A percentile compares a stretch with the other conserved stretches of the same genome.
phyloP scores from a whole-genome alignment of 1,140 invertebrate species.

The Cotesia typhae region DNA sequence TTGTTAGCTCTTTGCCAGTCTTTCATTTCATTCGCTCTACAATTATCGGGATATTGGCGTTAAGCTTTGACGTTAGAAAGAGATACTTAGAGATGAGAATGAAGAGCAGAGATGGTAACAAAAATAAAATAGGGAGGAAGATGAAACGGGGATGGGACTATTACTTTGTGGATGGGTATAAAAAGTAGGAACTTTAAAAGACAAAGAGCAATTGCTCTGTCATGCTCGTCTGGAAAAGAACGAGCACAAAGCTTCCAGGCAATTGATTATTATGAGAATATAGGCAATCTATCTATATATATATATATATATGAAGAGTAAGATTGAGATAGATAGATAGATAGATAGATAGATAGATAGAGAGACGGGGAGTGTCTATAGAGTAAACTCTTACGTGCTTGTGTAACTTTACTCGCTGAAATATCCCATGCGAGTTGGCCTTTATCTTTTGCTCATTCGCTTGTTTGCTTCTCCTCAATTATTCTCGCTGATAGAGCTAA shows the following conservation, averaged over 20 bases:
- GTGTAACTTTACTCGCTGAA: background rate
- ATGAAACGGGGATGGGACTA: no score
- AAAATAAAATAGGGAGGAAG: background rate
- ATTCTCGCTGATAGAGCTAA: background rate
- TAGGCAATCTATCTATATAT: background rate
- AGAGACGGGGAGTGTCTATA: background rate
- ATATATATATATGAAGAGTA: background rate
- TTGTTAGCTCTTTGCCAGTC: no score
- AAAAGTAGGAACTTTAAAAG: slow-evolving; percentile 1
- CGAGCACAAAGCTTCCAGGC: slow-evolving; percentile 29
- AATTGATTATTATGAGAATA: slow-evolving; percentile 31
- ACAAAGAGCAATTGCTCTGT: slow-evolving; percentile 30
- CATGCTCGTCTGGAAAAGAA: slow-evolving; percentile 18
- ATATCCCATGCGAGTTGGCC: background rate
- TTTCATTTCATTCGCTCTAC: no score
- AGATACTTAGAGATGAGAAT: background rate
- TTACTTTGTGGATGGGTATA: no score
- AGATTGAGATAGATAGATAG: background rate
- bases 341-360: background rate
- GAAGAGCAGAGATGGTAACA: background rate
- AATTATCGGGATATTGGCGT: no score
- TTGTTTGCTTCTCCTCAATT: background rate
- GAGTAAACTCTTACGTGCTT: slow-evolving; percentile 14
- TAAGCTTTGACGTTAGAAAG: no score
- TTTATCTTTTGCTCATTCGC: background rate